These are phyloP conservation scores for Rafetus swinhoei DNA, from an alignment of 2,113 vertebrate species.

Conservation along the genomic window DNA sequence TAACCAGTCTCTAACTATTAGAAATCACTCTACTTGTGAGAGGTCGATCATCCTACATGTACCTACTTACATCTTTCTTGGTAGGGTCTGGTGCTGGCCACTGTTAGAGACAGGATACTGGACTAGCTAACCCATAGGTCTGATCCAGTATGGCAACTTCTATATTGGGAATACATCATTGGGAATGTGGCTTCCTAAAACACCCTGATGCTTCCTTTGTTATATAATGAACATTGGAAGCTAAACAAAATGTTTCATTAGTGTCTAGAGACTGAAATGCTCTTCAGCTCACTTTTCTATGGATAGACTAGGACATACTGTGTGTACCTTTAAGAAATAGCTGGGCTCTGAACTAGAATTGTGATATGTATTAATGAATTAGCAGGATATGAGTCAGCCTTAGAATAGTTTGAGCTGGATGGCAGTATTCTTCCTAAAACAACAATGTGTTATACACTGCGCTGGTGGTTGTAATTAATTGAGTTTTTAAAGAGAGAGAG, in stretches of 20 bases:
- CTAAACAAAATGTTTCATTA: conserved; percentile 59
- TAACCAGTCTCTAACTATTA: conserved; percentile 27
- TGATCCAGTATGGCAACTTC: conserved; percentile 19
- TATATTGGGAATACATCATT: neutral
- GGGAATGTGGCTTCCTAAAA: conserved; percentile 46
- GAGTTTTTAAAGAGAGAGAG: conserved; percentile 40
- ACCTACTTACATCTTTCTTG: conserved; percentile 32
- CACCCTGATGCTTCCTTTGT: conserved; percentile 2
- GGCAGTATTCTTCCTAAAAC: conserved; percentile 66
- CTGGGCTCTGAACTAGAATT: conserved; percentile 34
- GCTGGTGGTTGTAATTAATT: conserved; percentile 55
- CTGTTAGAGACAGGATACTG: conserved; percentile 39
- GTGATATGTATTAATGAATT: conserved; percentile 69
- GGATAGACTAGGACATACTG: conserved; percentile 54
- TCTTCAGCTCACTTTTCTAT: conserved; percentile 39
- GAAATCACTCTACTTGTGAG: neutral
- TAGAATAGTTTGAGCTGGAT: conserved; percentile 63
- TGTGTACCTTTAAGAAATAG: conserved; percentile 29
- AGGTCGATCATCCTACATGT: conserved; percentile 35
- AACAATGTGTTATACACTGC: conserved; percentile 57
- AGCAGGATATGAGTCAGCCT: conserved; percentile 72
- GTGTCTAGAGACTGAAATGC: conserved; percentile 47
- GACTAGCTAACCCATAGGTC: conserved; percentile 62
- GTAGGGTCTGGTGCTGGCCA: conserved; percentile 22
- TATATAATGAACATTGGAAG: conserved; percentile 41